phyloP scores from a whole-genome alignment of 2,888 invertebrate species.

The Eudemis profundana region DNA sequence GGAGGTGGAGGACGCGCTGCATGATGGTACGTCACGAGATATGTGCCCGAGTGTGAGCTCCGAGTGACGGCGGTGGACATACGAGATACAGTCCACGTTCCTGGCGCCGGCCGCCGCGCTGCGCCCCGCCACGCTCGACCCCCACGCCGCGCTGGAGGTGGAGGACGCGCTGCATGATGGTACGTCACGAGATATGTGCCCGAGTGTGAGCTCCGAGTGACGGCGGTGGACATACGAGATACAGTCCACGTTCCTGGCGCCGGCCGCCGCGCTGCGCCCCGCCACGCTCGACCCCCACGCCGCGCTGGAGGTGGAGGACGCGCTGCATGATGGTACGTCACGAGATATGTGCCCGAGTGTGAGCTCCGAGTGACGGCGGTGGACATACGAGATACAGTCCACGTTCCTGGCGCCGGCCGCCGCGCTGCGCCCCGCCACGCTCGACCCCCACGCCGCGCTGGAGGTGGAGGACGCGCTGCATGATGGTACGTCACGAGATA shows the following conservation, averaged over 20 bases:
- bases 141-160: conserved; percentile 18
- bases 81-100: conserved; percentile 99
- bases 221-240: conserved; percentile 99
- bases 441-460: conserved; percentile 12
- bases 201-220: conserved; percentile 91
- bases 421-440: conserved; percentile 67
- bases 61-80: conserved; percentile 99
- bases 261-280: conserved; percentile 87
- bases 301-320: conserved; percentile 22
- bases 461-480: conserved; percentile 32
- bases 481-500: neutral
- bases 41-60: conserved; percentile 82
- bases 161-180: conserved; percentile 28
- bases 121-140: conserved; percentile 23
- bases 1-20: conserved; percentile 29
- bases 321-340: conserved; percentile 23
- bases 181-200: conserved; percentile 7
- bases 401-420: conserved; percentile 96
- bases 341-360: conserved; percentile 59
- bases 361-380: conserved; percentile 96
- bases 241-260: conserved; percentile 97
- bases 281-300: conserved; percentile 21
- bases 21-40: conserved; percentile 1
- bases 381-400: conserved; percentile 99
- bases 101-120: conserved; percentile 93